phyloP scores from a whole-genome alignment of 2,113 vertebrate genomes.

The Argyrosomus japonicus region DNA sequence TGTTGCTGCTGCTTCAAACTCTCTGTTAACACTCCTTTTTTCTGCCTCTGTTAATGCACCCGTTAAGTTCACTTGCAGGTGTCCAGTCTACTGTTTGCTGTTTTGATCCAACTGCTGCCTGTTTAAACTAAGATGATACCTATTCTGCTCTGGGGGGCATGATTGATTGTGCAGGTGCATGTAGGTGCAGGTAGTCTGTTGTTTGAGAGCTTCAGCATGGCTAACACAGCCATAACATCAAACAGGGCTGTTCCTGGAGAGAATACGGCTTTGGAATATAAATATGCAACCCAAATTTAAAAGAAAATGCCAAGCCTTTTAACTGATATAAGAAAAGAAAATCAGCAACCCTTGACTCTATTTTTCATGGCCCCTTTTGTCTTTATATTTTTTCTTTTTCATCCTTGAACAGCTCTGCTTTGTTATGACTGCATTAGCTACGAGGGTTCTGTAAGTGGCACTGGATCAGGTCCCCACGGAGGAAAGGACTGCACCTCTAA shows the following conservation, averaged over 20 bases:
- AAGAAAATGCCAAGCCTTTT: conserved; percentile 39
- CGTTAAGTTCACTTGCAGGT: conserved; percentile 63
- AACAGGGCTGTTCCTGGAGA: conserved; percentile 82
- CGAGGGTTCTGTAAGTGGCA: conserved; percentile 82
- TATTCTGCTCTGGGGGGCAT: conserved; percentile 60
- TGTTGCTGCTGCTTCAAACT: conserved; percentile 42
- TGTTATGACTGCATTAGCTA: conserved; percentile 89
- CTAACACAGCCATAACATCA: conserved; percentile 81
- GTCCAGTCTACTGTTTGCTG: conserved; percentile 49
- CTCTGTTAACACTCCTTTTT: conserved; percentile 32
- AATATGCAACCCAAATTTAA: conserved; percentile 42
- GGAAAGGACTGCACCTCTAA: conserved; percentile 82
- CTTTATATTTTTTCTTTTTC: conserved; percentile 70
- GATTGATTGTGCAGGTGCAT: conserved; percentile 63
- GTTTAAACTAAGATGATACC: conserved; percentile 56
- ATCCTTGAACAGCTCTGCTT: conserved; percentile 87
- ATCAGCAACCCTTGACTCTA: conserved; percentile 60
- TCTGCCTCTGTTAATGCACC: conserved; percentile 35
- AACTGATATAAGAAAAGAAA: conserved; percentile 36
- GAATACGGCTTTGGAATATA: conserved; percentile 41
- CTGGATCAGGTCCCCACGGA: conserved; percentile 80
- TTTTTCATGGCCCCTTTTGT: conserved; percentile 64
- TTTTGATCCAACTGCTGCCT: conserved; percentile 58
- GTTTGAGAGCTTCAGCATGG: conserved; percentile 69
- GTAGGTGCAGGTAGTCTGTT: conserved; percentile 62